These are phyloP conservation scores for Rhinichthys osculus DNA, from an alignment of 2,797 vertebrate species.

Conservation along the genomic window DNA sequence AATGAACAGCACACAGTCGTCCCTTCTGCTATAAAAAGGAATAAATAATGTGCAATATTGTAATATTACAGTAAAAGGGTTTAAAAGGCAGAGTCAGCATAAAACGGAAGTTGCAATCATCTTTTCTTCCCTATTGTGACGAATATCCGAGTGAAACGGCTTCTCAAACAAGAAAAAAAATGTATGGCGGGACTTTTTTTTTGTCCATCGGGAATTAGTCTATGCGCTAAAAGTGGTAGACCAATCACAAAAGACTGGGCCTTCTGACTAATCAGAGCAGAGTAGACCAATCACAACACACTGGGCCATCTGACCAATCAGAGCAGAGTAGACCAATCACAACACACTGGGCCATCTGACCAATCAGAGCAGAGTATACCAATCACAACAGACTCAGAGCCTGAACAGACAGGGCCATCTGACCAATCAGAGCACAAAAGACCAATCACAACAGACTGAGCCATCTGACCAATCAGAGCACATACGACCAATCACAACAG, in stretches of 20 bases:
- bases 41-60: background rate
- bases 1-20: constrained; percentile 82
- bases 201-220: background rate
- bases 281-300: too few relatives aligned
- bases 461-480: too few relatives aligned
- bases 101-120: background rate
- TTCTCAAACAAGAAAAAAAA: background rate
- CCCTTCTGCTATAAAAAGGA: constrained; percentile 67
- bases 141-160: background rate
- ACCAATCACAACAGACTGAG: background rate
- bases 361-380: background rate
- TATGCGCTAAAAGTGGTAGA: background rate
- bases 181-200: background rate
- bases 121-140: background rate
- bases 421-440: background rate
- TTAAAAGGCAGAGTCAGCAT: background rate
- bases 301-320: too few relatives aligned
- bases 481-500: too few relatives aligned
- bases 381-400: background rate
- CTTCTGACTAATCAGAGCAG: background rate
- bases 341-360: background rate
- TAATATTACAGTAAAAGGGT: background rate
- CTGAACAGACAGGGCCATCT: background rate
- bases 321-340: background rate
- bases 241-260: background rate